These are phyloP conservation scores for Falco rusticolus DNA, from an alignment of 2,797 vertebrate species.

Conservation along the genomic window DNA sequence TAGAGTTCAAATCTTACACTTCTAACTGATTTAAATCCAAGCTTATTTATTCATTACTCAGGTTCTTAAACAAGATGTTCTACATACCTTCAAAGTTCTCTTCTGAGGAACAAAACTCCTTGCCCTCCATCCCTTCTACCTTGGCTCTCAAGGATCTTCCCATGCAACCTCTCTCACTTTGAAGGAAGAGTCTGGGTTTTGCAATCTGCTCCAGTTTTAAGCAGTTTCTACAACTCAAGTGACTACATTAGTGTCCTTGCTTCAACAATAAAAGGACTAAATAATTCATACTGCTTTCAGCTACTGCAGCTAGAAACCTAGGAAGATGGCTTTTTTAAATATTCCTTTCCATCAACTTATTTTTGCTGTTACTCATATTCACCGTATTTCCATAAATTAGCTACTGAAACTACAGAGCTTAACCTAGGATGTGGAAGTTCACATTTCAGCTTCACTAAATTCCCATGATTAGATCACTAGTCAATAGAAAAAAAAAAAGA, in stretches of 20 bases:
- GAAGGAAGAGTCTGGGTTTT: neutral
- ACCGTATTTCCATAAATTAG: neutral
- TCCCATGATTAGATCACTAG: neutral
- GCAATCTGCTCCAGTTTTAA: neutral
- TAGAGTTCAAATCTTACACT: neutral
- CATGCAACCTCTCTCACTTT: neutral
- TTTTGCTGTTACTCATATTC: neutral
- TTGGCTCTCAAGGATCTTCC: neutral
- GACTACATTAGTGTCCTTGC: neutral
- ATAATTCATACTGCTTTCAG: neutral
- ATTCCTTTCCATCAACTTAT: neutral
- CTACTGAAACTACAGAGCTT: neutral
- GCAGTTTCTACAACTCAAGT: neutral
- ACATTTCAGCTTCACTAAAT: no score
- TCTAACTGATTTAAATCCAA: neutral
- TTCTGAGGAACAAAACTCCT: neutral
- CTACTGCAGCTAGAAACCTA: neutral
- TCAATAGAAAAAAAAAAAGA: neutral
- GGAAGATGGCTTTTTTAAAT: neutral
- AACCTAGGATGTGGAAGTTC: neutral
- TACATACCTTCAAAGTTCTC: neutral
- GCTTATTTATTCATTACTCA: neutral
- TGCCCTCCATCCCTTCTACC: neutral
- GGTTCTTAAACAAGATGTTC: neutral
- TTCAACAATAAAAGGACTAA: neutral